Evolutionary conservation across 2,797 vertebrate species (phyloP).

Genomic region (Valencia hispanica): DNA sequence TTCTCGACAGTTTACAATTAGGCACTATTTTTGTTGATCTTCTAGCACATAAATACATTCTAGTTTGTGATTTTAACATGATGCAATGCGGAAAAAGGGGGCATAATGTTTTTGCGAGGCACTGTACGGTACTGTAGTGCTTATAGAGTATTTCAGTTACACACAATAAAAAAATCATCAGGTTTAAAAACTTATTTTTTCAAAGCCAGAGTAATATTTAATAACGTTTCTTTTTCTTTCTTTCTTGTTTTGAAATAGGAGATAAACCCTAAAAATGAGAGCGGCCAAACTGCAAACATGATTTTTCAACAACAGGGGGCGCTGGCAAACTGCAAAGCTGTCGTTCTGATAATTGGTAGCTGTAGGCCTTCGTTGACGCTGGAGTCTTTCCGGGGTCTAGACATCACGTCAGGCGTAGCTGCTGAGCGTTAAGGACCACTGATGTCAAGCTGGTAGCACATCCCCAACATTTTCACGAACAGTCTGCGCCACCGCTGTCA

Average conservation of each 20-base stretch:
- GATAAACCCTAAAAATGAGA: neutral
- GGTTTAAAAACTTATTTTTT: neutral
- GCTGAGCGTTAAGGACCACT: slow-evolving; percentile 9
- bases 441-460: slow-evolving; percentile 8
- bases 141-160: neutral
- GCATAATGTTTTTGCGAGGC: neutral
- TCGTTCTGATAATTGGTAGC: slow-evolving; percentile 32
- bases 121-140: neutral
- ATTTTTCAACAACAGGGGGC: slow-evolving; percentile 56
- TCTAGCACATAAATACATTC: neutral
- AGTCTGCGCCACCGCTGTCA: neutral
- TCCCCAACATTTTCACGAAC: slow-evolving; percentile 17
- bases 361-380: slow-evolving; percentile 21
- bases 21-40: neutral
- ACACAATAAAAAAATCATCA: neutral
- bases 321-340: slow-evolving; percentile 31
- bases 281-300: slow-evolving; percentile 15
- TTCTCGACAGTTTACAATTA: neutral
- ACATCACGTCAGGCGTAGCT: slow-evolving; percentile 16
- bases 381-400: slow-evolving; percentile 69
- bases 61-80: neutral
- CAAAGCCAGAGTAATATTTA: neutral
- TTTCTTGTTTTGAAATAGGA: no score
- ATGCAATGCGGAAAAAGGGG: neutral
- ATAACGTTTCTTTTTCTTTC: neutral